Percentiles rank a stretch among this genome's conserved stretches.
These are phyloP conservation scores for Agrotis segetum DNA, from an alignment of 2,888 invertebrate genomes.

Conservation along the genomic window DNA sequence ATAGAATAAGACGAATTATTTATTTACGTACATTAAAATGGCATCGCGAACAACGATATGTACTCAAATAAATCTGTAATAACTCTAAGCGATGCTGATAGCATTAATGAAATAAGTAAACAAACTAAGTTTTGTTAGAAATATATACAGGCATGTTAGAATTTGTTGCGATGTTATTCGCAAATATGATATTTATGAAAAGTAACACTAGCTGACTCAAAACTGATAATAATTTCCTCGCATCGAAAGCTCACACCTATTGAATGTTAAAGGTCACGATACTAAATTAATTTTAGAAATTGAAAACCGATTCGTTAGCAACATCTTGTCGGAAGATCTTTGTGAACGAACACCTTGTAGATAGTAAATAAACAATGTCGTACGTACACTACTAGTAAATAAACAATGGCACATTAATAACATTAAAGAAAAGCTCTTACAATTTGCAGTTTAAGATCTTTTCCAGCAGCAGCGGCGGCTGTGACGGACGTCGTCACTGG, in stretches of 20 bases:
- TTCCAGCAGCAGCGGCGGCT: slow-evolving; percentile 91
- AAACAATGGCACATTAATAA: slow-evolving; percentile 27
- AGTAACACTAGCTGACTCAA: not conserved
- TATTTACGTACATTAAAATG: not conserved
- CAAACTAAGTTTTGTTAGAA: slow-evolving; percentile 1
- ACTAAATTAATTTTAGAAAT: not conserved
- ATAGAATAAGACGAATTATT: not conserved
- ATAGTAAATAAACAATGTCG: slow-evolving; percentile 42
- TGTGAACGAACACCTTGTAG: not conserved
- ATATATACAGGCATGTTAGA: not conserved
- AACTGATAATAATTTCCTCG: slow-evolving; percentile 3
- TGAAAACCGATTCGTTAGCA: not conserved
- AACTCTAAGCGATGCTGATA: not conserved
- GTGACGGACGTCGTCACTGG: slow-evolving; percentile 92
- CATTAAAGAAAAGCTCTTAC: slow-evolving; percentile 83
- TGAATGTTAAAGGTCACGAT: slow-evolving; percentile 27
- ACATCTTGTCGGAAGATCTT: not conserved
- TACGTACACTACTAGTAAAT: slow-evolving; percentile 19
- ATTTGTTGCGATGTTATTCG: not conserved
- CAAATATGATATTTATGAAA: not conserved
- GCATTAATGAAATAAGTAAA: slow-evolving; percentile 23
- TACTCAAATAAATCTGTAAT: slow-evolving; percentile 1
- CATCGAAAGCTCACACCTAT: slow-evolving; percentile 12
- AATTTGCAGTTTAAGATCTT: slow-evolving; percentile 95
- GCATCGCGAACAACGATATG: not conserved